A percentile compares a stretch with the other conserved stretches of the same genome.
phyloP scores from a whole-genome alignment of 2,888 invertebrate species.

The Aphrophora alni region DNA sequence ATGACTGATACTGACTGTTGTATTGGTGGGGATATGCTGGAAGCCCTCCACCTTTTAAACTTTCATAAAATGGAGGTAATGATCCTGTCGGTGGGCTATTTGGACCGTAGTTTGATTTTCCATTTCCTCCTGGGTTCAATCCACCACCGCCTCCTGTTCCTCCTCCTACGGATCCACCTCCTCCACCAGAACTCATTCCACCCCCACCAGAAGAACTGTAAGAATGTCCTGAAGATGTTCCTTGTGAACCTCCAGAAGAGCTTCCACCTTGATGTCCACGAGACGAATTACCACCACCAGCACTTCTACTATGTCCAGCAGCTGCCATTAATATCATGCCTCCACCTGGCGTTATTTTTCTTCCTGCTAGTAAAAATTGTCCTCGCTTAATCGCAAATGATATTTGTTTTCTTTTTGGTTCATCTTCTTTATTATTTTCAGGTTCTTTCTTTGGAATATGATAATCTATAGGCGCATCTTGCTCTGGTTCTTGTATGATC shows the following conservation, averaged over 20 bases:
- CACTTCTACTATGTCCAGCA: constrained; percentile 79
- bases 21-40: constrained; percentile 60
- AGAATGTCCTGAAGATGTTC: constrained; percentile 45
- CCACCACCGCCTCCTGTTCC: constrained; percentile 72
- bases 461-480: constrained; percentile 89
- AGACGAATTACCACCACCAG: constrained; percentile 61
- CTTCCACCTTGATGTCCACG: constrained; percentile 59
- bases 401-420: constrained; percentile 45
- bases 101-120: constrained; percentile 84
- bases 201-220: constrained; percentile 64
- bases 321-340: constrained; percentile 71
- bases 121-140: constrained; percentile 75
- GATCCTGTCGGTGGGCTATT: constrained; percentile 88
- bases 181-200: constrained; percentile 65
- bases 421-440: constrained; percentile 48
- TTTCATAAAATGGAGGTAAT: constrained; percentile 88
- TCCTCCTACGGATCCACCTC: constrained; percentile 63
- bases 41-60: constrained; percentile 72
- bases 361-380: constrained; percentile 44
- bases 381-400: constrained; percentile 48
- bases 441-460: constrained; percentile 76
- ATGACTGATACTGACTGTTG: constrained; percentile 64
- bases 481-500: constrained; percentile 67
- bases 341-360: constrained; percentile 50
- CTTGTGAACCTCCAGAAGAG: constrained; percentile 61